phyloP scores from a whole-genome alignment of 2,113 vertebrate species.

The Cygnus buccinator region DNA sequence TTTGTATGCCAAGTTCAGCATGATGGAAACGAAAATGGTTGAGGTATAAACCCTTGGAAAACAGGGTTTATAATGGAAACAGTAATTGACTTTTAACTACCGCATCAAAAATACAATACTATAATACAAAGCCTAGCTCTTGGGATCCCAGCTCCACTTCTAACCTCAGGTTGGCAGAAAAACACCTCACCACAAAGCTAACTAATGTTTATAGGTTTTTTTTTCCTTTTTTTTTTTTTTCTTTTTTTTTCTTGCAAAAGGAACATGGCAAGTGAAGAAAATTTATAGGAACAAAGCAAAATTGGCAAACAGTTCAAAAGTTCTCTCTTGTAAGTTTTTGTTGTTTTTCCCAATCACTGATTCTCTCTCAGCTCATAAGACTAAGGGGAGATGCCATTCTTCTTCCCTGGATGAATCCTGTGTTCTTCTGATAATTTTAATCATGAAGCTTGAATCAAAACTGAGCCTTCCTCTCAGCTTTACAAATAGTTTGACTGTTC shows the following conservation, averaged over 20 bases:
- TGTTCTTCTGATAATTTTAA: background rate
- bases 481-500: background rate
- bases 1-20: constrained; percentile 67
- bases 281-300: constrained; percentile 28
- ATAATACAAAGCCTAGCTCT: constrained; percentile 74
- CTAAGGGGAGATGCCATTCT: background rate
- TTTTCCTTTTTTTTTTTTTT: constrained; percentile 7
- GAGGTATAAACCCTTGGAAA: constrained; percentile 80
- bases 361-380: background rate
- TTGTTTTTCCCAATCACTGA: background rate
- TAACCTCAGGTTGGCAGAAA: constrained; percentile 80
- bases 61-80: constrained; percentile 84
- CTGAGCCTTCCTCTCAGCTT: background rate
- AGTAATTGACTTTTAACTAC: constrained; percentile 81
- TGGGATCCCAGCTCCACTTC: constrained; percentile 69
- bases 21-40: constrained; percentile 71
- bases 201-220: constrained; percentile 77
- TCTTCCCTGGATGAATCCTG: background rate
- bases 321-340: background rate
- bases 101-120: constrained; percentile 82
- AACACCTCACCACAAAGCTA: constrained; percentile 81
- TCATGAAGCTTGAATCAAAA: background rate
- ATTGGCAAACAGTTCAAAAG: constrained; percentile 32
- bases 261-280: constrained; percentile 56
- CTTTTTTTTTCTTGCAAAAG: constrained; percentile 7